Base-by-base conservation (phyloP, 2,888 invertebrate species). In the Amaurobius ferox region DNA sequence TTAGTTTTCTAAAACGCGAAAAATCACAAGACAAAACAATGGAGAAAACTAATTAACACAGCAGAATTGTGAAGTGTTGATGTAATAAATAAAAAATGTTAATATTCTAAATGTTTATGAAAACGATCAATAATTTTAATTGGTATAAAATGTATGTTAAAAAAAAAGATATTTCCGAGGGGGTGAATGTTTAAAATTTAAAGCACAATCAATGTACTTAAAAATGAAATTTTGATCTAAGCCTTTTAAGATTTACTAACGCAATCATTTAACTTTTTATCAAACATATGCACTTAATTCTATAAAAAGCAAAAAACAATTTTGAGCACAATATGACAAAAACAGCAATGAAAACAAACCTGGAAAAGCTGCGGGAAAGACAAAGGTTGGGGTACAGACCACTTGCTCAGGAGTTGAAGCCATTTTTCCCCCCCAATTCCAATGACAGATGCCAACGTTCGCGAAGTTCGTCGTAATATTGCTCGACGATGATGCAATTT, bases 371-470 rank as follows among this genome's bases (percentile, higher is more conserved):
- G 89, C 87, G 72, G 89, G 88, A 80, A 89, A 88, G 72, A 89
- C 89, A 83, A 88, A 88, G 71, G 88, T 87, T 70, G 89, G 88
- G 68, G 89, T 88, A 81, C 89, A 88, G 71, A 89, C 89, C 62
- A 89, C 88, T 83, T 88, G 88, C 70, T 88, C 88, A 67, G 88
- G 88, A 79, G 88, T 88, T 30, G 88, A 88, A 88, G 88, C 88
- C 88, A 88, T 88, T 88, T 88, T 88, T 76, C 74, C 79, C 80
- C 86, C 86, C 55, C 79, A 62, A 73, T 73, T 73, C 48, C 19
- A n/a, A 9, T 29, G 26, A 40, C 67, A 61, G 85, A 78, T 86
- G 85, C 85, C 85, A 86, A 55, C 30, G 35, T 9, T 13, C 23
- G 55, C 19, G 16, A 55, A 76, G 70, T 48, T 62, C 44, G 6